Evolutionary conservation across 2,797 vertebrate genomes (phyloP), one percentile per base, ranked within the genome.

Genomic region (Pseudochromis fuscus): DNA sequence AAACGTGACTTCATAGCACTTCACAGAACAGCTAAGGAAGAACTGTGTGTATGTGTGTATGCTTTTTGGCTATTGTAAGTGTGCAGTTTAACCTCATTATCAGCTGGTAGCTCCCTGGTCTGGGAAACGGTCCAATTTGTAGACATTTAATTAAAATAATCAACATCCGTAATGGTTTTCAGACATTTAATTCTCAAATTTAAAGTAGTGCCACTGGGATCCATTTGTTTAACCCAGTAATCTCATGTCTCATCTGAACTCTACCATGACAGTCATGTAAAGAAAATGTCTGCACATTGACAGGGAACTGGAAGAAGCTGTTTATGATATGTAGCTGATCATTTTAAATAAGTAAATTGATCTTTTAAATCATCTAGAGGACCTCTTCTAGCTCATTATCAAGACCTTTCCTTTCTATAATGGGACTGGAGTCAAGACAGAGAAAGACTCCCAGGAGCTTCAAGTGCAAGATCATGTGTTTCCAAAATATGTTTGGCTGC

Each of bases 41-140:
- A n/a, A 11, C n/a, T 37, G 16, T 3, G 12, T 7, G 15, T 10
- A 11, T n/a, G n/a, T n/a, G n/a, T n/a, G n/a, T n/a, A n/a, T 53
- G 5, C 35, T 57, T 37, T 31, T 23, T 28, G 19, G 30, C 16
- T 30, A 31, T 45, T 37, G n/a, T 37, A 28, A 67, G 67, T 23
- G 40, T 46, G 37, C 24, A 40, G n/a, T 67, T 67, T 63, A 68
- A 53, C 18, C 63, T 75, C 25, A 25, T 68, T 80, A 67, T 63
- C 51, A 60, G 67, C 71, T 18, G 13, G 6, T 15, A 13, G 45
- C 35, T 69, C 45, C 13, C 5, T 21, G 15, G 1, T 60, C 28
- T 28, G 62, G 73, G 66, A 72, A 58, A 53, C 49, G 5, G 12
- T 63, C 58, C 61, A 64, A 45, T 70, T 51, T 64, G 33, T 37